Base-by-base conservation (phyloP, 2,888 invertebrate genomes). In the Diarsia dahlii region DNA sequence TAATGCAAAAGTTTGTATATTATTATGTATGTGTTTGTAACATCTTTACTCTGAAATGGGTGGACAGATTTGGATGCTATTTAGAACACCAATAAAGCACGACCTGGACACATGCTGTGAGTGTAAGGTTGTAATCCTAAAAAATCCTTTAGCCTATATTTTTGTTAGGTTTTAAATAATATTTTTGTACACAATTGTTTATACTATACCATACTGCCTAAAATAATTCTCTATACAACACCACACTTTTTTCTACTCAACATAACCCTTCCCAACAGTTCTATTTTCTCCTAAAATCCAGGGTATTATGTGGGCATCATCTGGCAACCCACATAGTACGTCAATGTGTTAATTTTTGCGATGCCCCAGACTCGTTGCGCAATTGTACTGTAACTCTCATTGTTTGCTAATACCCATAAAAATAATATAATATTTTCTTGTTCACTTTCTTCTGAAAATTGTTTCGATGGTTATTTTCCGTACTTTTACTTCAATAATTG, bases 321-420 rank as follows among this genome's bases (percentile, higher is more conserved):
- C 28, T 81, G 74, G 81, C 85, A 84, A 87, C 81, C 28, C 85
- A 62, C 58, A 20, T 48, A n/a, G 12, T 72, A 63, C 87, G 87
- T 84, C 87, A 87, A 67, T 84, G 70, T 71, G 85, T 76, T 78
- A 71, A 81, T 81, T 85, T 72, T 58, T 46, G 18, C 68, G 58
- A 48, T 71, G 65, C 63, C 74, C 65, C 65, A 72, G 68, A 75
- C 46, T 66, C 23, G 60, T 87, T 84, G 66, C 87, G 87, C 68
- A 87, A 84, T 87, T 77, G 63, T 84, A 64, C 48, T 20, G 54
- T 58, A 58, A 66, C 45, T 62, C 20, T 50, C 6, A 34, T 71
- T 84, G 48, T 62, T 63, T 12, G n/a, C 39, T 15, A 28, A 65
- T 18, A 45, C 10, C n/a, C n/a, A n/a, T n/a, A n/a, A n/a, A n/a